phyloP scores from a whole-genome alignment of 2,113 vertebrate genomes.

The zebrafish (Danio rerio) region DNA sequence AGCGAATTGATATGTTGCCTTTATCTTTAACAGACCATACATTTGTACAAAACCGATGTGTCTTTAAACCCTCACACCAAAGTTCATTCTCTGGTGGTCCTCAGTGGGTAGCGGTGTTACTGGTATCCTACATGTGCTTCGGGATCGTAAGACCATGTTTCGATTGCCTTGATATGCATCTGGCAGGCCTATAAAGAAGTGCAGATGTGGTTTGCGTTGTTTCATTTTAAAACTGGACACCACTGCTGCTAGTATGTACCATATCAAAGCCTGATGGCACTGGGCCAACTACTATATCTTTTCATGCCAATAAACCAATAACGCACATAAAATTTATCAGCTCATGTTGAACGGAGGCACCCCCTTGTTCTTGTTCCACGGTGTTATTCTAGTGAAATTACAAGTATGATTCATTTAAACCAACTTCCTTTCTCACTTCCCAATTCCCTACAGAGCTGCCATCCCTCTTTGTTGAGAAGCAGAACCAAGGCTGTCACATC shows the following conservation, averaged over 20 bases:
- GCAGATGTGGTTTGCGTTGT: slow-evolving; percentile 40
- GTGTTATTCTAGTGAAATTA: slow-evolving; percentile 21
- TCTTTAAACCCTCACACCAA: background rate
- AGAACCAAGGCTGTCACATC: slow-evolving; percentile 11
- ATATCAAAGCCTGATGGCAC: slow-evolving; percentile 53
- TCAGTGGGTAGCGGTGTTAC: slow-evolving; percentile 28
- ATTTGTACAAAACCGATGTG: slow-evolving; percentile 31
- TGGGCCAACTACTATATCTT: slow-evolving; percentile 14
- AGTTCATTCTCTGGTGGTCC: slow-evolving; percentile 51
- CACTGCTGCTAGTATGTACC: slow-evolving; percentile 5
- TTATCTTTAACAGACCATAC: slow-evolving; percentile 42
- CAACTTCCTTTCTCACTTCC: slow-evolving; percentile 25
- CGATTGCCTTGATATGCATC: slow-evolving; percentile 56
- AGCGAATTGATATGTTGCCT: slow-evolving; percentile 30
- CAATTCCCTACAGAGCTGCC: slow-evolving; percentile 24
- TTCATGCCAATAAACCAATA: slow-evolving; percentile 33
- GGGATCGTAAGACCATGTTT: slow-evolving; percentile 41
- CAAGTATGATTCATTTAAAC: slow-evolving; percentile 10
- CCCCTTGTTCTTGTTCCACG: slow-evolving; percentile 25
- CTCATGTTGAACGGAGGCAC: slow-evolving; percentile 2
- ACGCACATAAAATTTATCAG: slow-evolving; percentile 18
- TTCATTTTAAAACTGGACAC: slow-evolving; percentile 48
- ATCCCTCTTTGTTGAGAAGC: slow-evolving; percentile 19
- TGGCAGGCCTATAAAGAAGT: slow-evolving; percentile 62
- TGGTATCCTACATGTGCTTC: slow-evolving; percentile 45